These are phyloP conservation scores for Lates calcarifer DNA, from an alignment of 2,113 vertebrate genomes.

Conservation along the genomic window DNA sequence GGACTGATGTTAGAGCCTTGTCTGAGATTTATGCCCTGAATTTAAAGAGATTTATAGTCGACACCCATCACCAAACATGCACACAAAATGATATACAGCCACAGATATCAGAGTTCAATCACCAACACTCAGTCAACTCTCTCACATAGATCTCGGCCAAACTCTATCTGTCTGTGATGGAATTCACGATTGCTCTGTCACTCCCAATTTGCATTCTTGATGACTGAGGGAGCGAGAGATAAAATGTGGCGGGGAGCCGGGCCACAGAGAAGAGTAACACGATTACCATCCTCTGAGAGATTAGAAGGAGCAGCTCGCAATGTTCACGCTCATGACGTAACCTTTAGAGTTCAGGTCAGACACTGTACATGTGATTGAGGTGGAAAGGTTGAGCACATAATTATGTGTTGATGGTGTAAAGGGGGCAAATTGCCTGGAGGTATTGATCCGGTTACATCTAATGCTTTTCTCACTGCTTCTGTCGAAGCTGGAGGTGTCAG, in stretches of 20 bases:
- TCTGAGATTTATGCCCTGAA: conserved; percentile 14
- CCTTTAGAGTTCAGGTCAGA: conserved; percentile 40
- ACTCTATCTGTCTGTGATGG: conserved; percentile 61
- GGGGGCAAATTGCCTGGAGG: conserved; percentile 44
- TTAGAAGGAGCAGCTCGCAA: neutral
- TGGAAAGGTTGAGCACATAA: conserved; percentile 55
- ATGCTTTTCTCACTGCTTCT: conserved; percentile 54
- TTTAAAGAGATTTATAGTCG: conserved; percentile 39
- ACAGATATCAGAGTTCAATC: conserved; percentile 49
- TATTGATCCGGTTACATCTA: conserved; percentile 74
- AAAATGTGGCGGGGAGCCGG: conserved; percentile 33
- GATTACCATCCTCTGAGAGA: conserved; percentile 40
- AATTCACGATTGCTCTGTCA: conserved; percentile 76
- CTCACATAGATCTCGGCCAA: conserved; percentile 40
- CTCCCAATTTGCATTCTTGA: conserved; percentile 74
- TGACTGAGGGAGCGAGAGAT: conserved; percentile 53
- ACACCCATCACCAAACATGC: conserved; percentile 3
- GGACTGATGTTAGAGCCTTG: conserved; percentile 11
- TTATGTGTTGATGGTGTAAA: conserved; percentile 61
- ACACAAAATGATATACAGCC: conserved; percentile 24
- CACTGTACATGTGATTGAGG: conserved; percentile 49
- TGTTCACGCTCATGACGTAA: conserved; percentile 2
- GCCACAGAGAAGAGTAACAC: conserved; percentile 29
- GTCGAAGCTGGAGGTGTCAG: conserved; percentile 58
- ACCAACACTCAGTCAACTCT: conserved; percentile 20